Conservation (phyloP, 2,113 vertebrate genomes). For the Otolemur garnettii region DNA sequence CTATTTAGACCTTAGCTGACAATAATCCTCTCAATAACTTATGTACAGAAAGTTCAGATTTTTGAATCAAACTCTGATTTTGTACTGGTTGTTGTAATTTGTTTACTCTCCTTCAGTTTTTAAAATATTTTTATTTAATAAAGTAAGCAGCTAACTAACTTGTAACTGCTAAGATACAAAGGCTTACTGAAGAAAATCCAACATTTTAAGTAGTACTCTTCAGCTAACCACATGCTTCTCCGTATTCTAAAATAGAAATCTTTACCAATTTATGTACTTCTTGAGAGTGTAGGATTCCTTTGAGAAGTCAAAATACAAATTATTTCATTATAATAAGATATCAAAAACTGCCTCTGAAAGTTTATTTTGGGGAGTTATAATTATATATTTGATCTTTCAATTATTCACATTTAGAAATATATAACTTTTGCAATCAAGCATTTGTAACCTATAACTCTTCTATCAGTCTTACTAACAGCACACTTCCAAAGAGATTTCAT, state of each 20-base stretch:
- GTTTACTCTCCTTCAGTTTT: not conserved
- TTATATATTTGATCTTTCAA: not conserved
- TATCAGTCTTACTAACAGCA: constrained; percentile 14
- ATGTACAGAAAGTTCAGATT: not conserved
- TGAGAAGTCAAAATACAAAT: not conserved
- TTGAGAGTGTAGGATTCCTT: not conserved
- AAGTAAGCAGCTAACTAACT: too few species aligned
- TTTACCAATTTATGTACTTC: not conserved
- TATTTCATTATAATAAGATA: not conserved
- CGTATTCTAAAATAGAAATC: not conserved
- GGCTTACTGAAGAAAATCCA: not conserved
- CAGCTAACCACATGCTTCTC: not conserved
- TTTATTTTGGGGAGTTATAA: not conserved
- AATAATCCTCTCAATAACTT: not conserved
- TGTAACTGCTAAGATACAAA: not conserved
- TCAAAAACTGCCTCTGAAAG: not conserved
- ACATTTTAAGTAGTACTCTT: not conserved
- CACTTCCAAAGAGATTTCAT: constrained; percentile 27
- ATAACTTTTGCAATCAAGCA: constrained; percentile 14
- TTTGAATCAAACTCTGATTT: not conserved
- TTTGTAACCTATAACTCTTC: constrained; percentile 4
- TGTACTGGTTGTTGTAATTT: not conserved
- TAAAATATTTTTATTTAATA: constrained; percentile 32
- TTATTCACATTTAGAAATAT: constrained; percentile 23
- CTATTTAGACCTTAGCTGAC: not conserved